phyloP scores from a whole-genome alignment of 2,113 vertebrate species.

The Columba livia region DNA sequence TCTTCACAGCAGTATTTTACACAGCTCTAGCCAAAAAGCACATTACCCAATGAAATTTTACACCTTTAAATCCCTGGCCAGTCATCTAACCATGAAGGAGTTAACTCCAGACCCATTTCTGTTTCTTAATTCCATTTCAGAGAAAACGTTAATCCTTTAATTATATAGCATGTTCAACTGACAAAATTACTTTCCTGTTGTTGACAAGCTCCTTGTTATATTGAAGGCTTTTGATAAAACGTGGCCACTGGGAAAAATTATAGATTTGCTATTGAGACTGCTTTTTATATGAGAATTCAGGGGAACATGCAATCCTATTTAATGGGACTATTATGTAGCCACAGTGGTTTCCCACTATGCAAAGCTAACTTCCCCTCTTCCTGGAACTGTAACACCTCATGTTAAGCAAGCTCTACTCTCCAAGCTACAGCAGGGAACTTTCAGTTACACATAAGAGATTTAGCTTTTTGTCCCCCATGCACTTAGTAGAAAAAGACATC shows the following conservation, averaged over 20 bases:
- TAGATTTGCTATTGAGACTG: background rate
- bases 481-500: background rate
- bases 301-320: slow-evolving; percentile 7
- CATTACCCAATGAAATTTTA: background rate
- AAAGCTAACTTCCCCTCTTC: background rate
- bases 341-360: background rate
- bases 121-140: slow-evolving; percentile 54
- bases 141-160: slow-evolving; percentile 77
- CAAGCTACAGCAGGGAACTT: background rate
- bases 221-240: slow-evolving; percentile 38
- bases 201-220: slow-evolving; percentile 40
- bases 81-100: slow-evolving; percentile 58
- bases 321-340: background rate
- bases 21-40: background rate
- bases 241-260: background rate
- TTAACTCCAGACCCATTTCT: slow-evolving; percentile 35
- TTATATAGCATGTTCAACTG: slow-evolving; percentile 64
- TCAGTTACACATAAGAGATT: background rate
- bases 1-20: background rate
- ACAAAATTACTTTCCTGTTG: slow-evolving; percentile 59
- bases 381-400: background rate
- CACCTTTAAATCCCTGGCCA: slow-evolving; percentile 34
- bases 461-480: background rate
- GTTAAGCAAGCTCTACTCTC: background rate
- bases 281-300: slow-evolving; percentile 3